These are phyloP conservation scores for Sitobion miscanthi DNA, from an alignment of 1,140 invertebrate species.

Conservation along the genomic window DNA sequence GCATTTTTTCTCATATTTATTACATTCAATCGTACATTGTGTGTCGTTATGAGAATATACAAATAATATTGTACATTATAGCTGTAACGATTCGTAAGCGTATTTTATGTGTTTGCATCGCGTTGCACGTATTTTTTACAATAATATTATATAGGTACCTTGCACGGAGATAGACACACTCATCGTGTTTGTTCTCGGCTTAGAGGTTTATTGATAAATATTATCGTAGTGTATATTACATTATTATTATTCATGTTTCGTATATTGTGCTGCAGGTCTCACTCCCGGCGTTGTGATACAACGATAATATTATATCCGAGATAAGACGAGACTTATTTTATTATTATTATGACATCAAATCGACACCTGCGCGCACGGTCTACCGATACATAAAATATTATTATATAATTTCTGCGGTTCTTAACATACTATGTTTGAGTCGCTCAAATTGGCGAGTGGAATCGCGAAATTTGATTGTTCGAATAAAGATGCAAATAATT, in stretches of 20 bases:
- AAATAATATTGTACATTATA: background rate
- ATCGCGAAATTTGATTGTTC: background rate
- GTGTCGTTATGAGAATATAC: background rate
- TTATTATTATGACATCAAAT: background rate
- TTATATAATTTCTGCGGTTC: background rate
- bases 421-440: too few species aligned
- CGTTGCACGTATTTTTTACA: background rate
- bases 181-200: background rate
- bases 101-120: background rate
- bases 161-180: background rate
- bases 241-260: constrained; percentile 8
- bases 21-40: background rate
- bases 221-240: background rate
- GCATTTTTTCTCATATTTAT: background rate
- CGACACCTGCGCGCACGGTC: background rate
- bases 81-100: background rate
- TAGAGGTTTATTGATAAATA: constrained; percentile 3
- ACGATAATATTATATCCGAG: background rate
- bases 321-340: background rate
- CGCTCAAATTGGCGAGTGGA: background rate
- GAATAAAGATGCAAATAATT: background rate
- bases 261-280: background rate
- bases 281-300: background rate
- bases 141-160: background rate
- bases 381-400: background rate